Evolutionary conservation across 2,797 vertebrate genomes (phyloP), one percentile per base, ranked within the genome.

Genomic region (Pygocentrus nattereri): DNA sequence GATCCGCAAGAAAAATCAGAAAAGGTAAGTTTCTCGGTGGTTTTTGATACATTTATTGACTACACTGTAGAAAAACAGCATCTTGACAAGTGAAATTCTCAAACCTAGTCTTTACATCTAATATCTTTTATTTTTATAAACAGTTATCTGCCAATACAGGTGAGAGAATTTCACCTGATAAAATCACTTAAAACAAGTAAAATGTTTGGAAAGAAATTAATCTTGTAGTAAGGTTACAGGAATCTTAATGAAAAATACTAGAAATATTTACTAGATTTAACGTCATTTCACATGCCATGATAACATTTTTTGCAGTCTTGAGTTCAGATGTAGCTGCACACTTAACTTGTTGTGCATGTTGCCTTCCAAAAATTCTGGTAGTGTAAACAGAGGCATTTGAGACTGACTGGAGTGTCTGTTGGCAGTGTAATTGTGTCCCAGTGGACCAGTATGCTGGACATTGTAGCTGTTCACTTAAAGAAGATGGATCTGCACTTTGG

Each of bases 381-480:
- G 38, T 44, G 5, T 56, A 15, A 3, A 50, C 23, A 13, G 5
- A 11, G 30, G 1, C 19, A 34, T 34, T 12, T 59, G 21, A 58
- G 23, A 19, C 27, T 58, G 34, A 82, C 69, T 50, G 13, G 47
- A 27, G 16, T 74, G 72, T 71, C 72, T 80, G 73, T 0, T 50
- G 25, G 27, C 88, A 99, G 98, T 54, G 97, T 99, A 82, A 94
- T 99, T 25, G 96, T 99, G 69, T 99, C 98, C 34, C 98, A 99
- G 91, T 99, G 98, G 98, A 99, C 97, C 1, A 97, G 95, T 88
- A 98, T 99, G 98, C 91, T 99, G 74, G 91, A 78, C 2, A 95
- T 98, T 0, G 95, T 99, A 58, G 96, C 95, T 0, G 84, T 93
- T 74, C 98, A 99, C 72, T 93, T 99, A 67, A 82, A 79, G 83